Evolutionary conservation across 2,113 vertebrate genomes (phyloP), one percentile per base, ranked within the genome.

Genomic region (Parus major): DNA sequence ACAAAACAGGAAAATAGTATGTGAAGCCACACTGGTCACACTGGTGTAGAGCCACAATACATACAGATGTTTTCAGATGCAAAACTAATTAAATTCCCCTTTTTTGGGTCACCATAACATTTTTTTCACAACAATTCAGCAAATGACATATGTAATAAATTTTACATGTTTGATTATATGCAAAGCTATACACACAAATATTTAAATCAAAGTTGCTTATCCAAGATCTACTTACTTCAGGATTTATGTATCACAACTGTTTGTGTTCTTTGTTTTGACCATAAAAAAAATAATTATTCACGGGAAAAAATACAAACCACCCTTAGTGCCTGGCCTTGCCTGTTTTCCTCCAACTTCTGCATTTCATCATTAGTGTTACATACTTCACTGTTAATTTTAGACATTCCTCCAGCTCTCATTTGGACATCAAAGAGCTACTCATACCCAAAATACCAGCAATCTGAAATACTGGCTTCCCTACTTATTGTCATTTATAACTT

Each of bases 401-500:
- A 81, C 70, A 79, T 82, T 88, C 29, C 47, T 86, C 65, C 76
- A 27, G 17, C n/a, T 83, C 85, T 75, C 47, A 39, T 83, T 64
- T 49, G 52, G 53, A 94, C 85, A 95, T 95, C 94, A 93, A 94
- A 96, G 86, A 78, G 33, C 64, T 46, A 33, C 76, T 59, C 52
- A 20, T 63, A 63, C 49, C 23, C 85, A 86, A 88, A 96, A 95
- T 44, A 88, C 36, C 69, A 68, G 31, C 56, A 55, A 84, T 53
- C 36, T 64, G 56, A 94, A 95, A 39, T 72, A 57, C 1, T 56
- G 76, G 68, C 79, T 92, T 88, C 64, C 87, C 82, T 52, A 80
- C 69, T 91, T 88, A 77, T 27, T 73, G 82, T 86, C 92, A 61
- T 83, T 93, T 95, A 46, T 75, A 96, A 94, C 88, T 78, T 61